These are phyloP conservation scores for Patella ulyssiponensis DNA, from an alignment of 2,888 invertebrate genomes.

Conservation along the genomic window DNA sequence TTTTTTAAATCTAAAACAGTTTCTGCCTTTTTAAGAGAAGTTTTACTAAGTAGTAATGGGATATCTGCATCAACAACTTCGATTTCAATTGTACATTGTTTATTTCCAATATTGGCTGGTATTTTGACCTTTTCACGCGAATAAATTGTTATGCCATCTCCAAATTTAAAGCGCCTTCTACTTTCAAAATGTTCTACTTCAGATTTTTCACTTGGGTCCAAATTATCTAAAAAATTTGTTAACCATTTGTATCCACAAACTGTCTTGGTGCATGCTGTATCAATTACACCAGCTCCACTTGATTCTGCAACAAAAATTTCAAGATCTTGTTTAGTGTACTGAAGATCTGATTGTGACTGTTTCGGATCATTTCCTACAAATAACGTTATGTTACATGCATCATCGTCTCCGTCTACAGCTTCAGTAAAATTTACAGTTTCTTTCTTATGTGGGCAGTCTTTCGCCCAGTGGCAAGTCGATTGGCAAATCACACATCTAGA, in stretches of 20 bases:
- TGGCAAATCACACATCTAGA: slow-evolving; percentile 14
- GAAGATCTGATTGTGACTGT: background rate
- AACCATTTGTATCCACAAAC: slow-evolving; percentile 11
- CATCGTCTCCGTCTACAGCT: slow-evolving; percentile 8
- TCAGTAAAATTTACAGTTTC: background rate
- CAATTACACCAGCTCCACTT: slow-evolving; percentile 7
- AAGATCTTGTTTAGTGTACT: background rate
- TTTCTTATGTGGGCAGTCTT: slow-evolving; percentile 18
- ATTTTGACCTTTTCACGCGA: slow-evolving; percentile 1
- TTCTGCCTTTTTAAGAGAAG: slow-evolving; percentile 24
- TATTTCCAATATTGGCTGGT: slow-evolving; percentile 11
- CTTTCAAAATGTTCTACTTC: slow-evolving; percentile 3
- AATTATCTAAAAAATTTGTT: background rate
- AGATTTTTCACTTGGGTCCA: slow-evolving; percentile 4
- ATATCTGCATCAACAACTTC: slow-evolving; percentile 29
- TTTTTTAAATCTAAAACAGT: slow-evolving; percentile 22
- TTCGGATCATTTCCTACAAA: background rate
- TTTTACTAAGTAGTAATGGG: slow-evolving; percentile 28
- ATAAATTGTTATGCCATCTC: background rate
- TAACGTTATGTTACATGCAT: slow-evolving; percentile 7
- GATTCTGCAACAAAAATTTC: slow-evolving; percentile 14
- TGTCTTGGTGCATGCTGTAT: slow-evolving; percentile 15
- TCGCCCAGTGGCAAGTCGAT: slow-evolving; percentile 25
- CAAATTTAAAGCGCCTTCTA: slow-evolving; percentile 11
- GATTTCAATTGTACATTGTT: slow-evolving; percentile 18